Percentiles rank a stretch among this genome's conserved stretches.
Conservation (phyloP, 2,888 invertebrate genomes). For the Exocentrus adspersus region DNA sequence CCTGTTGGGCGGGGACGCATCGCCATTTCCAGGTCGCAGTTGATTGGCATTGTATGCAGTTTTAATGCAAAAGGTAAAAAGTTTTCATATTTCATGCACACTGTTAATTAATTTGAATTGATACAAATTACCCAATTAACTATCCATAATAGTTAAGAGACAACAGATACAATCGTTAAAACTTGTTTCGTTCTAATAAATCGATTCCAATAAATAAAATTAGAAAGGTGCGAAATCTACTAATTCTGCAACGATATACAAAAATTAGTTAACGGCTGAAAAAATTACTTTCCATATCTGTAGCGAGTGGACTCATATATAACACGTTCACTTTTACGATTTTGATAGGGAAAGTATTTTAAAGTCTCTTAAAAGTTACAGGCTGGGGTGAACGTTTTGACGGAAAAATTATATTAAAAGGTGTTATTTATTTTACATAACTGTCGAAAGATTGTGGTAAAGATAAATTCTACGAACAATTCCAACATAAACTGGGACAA, state of each 20-base stretch:
- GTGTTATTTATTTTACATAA: neutral
- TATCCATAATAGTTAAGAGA: too few species aligned
- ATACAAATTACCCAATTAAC: too few species aligned
- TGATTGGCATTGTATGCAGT: constrained; percentile 9
- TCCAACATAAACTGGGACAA: too few species aligned
- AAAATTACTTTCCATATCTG: neutral
- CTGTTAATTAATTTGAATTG: too few species aligned
- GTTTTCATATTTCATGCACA: neutral
- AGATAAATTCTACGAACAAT: too few species aligned
- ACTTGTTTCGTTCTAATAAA: too few species aligned
- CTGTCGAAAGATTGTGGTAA: too few species aligned
- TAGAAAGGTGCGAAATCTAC: neutral
- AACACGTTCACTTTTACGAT: neutral
- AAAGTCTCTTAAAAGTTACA: neutral
- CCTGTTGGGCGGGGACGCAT: constrained; percentile 1
- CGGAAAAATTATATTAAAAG: neutral
- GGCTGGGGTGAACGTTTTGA: neutral
- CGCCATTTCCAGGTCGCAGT: constrained; percentile 11
- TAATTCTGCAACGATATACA: neutral
- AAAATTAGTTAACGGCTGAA: neutral
- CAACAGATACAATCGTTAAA: too few species aligned
- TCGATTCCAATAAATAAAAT: neutral
- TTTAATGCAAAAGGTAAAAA: constrained; percentile 10
- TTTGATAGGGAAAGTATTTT: neutral
- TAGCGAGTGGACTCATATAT: neutral